Evolutionary conservation across 2,888 invertebrate species (phyloP).

Genomic region (Drosophila algonquin): DNA sequence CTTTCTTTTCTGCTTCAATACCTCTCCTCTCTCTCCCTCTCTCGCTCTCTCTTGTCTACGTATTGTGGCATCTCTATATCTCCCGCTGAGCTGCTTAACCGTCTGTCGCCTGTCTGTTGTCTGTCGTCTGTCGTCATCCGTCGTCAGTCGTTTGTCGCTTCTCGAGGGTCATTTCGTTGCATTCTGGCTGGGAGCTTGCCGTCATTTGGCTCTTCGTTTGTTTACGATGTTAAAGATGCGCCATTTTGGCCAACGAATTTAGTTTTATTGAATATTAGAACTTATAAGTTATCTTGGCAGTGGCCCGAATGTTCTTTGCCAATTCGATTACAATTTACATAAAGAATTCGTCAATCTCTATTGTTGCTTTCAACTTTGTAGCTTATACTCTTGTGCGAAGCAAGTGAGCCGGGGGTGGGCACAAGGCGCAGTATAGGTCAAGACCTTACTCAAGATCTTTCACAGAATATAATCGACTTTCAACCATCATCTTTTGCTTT

Average conservation of each 20-base stretch:
- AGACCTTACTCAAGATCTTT: too few relatives aligned
- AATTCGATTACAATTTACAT: background rate
- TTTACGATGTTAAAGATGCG: conserved; percentile 10
- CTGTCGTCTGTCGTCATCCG: conserved; percentile 34
- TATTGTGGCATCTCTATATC: conserved; percentile 46
- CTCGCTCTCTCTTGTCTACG: conserved; percentile 7
- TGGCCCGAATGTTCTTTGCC: background rate
- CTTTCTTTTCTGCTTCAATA: conserved; percentile 1
- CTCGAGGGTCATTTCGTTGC: conserved; percentile 61
- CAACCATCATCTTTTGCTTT: too few relatives aligned
- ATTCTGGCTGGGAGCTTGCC: conserved; percentile 41
- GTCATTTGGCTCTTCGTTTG: conserved; percentile 17
- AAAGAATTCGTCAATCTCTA: background rate
- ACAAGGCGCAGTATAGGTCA: too few relatives aligned
- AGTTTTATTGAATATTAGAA: background rate
- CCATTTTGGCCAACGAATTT: background rate
- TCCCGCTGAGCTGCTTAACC: conserved; percentile 42
- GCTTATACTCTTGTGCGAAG: too few relatives aligned
- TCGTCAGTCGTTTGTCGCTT: conserved; percentile 34
- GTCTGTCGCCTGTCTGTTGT: conserved; percentile 32
- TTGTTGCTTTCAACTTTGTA: background rate
- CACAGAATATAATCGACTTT: too few relatives aligned
- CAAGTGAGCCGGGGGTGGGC: too few relatives aligned
- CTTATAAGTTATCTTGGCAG: background rate
- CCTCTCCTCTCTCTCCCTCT: too few relatives aligned